Evolutionary conservation across 2,888 invertebrate species (phyloP), one percentile per base, ranked within the genome.

Genomic region (Elgonia sp.): DNA sequence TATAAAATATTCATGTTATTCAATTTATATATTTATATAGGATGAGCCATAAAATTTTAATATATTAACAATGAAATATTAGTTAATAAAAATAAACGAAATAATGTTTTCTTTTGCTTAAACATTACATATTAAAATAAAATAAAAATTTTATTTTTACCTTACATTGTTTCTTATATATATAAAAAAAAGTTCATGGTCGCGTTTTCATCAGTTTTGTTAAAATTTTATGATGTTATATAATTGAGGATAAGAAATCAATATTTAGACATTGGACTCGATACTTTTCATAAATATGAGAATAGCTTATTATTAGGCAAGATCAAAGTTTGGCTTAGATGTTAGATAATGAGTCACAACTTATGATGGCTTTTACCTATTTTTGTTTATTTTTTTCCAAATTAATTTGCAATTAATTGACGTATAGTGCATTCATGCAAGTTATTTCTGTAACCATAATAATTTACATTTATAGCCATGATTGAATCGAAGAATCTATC

Each of bases 181-280:
- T 29, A 29, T 29, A 29, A 3, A 5, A 2, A 10, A 55, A 57
- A 72, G 40, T 21, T 57, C 55, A 72, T 16, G 50, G 50, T 69
- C 50, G 20, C 20, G 12, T 1, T 57, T 72, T 72, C n/a, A 10
- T 72, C 21, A 72, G 18, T 40, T 72, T 57, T 21, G n/a, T 53
- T 39, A 39, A 72, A 39, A 40, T 55, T 72, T 21, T 37, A 57
- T 9, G 14, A 39, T 55, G 37, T 70, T 70, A 70, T 42, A 14
- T 40, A 73, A 57, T 57, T 62, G n/a, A 6, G 21, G 29, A 62
- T 75, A 62, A 39, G 21, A 42, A 73, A 73, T 60, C 40, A 60
- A 73, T 73, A 75, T 39, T 29, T 21, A 72, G 55, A 69, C 57
- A 57, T 37, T 73, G 20, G 57, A 18, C 57, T 20, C 20, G 57